phyloP scores from a whole-genome alignment of 2,113 vertebrate species.

The Fukomys damarensis region DNA sequence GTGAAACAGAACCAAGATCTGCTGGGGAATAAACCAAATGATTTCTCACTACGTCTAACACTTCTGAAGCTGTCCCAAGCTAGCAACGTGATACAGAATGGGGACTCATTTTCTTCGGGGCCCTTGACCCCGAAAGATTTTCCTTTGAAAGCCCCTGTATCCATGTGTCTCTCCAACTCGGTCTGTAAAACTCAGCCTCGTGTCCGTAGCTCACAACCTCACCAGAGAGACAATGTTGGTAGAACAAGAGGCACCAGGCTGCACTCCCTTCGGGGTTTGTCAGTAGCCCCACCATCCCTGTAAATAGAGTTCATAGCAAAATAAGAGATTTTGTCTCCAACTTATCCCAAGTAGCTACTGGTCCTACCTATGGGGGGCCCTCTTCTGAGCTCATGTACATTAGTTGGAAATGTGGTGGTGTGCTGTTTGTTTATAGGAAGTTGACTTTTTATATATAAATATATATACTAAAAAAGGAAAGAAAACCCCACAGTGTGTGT shows the following conservation, averaged over 20 bases:
- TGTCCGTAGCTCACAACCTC: neutral
- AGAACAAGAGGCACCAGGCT: neutral
- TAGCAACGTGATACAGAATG: neutral
- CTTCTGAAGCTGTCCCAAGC: slow-evolving; percentile 18
- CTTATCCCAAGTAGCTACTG: slow-evolving; percentile 86
- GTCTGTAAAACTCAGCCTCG: neutral
- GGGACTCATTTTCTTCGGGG: neutral
- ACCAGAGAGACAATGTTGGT: neutral
- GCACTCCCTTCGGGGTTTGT: neutral
- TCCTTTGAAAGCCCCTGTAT: neutral
- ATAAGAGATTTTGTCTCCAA: slow-evolving; percentile 77
- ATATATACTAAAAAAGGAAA: slow-evolving; percentile 70
- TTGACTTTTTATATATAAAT: slow-evolving; percentile 86
- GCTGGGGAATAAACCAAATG: slow-evolving; percentile 32
- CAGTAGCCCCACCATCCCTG: slow-evolving; percentile 78
- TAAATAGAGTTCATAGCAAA: slow-evolving; percentile 88
- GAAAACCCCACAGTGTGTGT: slow-evolving; percentile 83
- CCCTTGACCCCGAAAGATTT: neutral
- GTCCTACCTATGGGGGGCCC: slow-evolving; percentile 82
- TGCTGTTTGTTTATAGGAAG: slow-evolving; percentile 93
- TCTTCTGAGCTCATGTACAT: slow-evolving; percentile 88
- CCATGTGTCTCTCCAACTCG: neutral
- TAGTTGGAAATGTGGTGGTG: slow-evolving; percentile 89
- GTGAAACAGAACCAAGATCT: neutral
- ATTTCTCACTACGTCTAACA: neutral